Conservation (phyloP, 2,113 vertebrate genomes). For the Illadopsis cleaveri region DNA sequence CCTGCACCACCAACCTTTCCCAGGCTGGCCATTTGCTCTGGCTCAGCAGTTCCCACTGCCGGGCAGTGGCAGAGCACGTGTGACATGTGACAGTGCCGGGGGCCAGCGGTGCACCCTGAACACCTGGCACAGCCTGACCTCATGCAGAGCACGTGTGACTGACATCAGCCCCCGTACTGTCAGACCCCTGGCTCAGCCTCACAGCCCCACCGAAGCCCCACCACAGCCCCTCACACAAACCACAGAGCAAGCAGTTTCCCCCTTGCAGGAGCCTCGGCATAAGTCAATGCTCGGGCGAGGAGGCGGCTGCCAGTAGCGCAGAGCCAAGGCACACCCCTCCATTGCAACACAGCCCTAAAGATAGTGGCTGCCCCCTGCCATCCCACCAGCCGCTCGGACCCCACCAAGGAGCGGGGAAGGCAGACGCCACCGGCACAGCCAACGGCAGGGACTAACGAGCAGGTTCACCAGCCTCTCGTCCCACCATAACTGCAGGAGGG, state of each 20-base stretch:
- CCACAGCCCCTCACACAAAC: not conserved
- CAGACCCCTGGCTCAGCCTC: not conserved
- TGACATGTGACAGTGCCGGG: not conserved
- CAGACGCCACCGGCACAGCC: not conserved
- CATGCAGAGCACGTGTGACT: not conserved
- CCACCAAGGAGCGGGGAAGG: not conserved
- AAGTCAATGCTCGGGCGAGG: not conserved
- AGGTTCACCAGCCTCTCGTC: not conserved
- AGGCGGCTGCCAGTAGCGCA: not conserved
- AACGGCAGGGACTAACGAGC: not conserved
- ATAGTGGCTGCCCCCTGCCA: not conserved
- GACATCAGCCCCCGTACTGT: not conserved
- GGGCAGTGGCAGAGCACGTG: accelerated
- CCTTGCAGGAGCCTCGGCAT: not conserved
- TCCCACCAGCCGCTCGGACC: not conserved
- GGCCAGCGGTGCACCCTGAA: not conserved
- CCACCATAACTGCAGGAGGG: not conserved
- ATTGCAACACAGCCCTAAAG: conserved; percentile 27
- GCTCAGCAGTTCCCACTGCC: not conserved
- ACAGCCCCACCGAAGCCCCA: not conserved
- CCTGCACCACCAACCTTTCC: not conserved
- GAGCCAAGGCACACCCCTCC: conserved; percentile 41
- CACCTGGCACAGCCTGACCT: not conserved
- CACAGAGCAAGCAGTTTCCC: not conserved
- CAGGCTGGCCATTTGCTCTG: accelerated